phyloP scores from a whole-genome alignment of 2,888 invertebrate genomes.

The Creontiades dilutus region DNA sequence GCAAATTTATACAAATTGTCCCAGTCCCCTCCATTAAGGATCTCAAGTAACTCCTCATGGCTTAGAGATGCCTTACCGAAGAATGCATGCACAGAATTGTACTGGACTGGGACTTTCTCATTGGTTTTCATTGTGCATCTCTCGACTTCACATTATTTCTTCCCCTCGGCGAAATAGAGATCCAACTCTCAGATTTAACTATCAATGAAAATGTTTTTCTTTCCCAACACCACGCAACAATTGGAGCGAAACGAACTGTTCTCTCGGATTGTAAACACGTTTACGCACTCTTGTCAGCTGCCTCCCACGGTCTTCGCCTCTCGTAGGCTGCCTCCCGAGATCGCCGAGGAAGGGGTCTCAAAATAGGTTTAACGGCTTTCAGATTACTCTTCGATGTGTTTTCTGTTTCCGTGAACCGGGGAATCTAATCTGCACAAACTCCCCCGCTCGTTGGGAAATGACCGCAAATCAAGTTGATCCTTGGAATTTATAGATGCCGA shows the following conservation, averaged over 20 bases:
- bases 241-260: neutral
- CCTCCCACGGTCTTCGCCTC: neutral
- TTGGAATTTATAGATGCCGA: neutral
- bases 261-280: neutral
- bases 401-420: slow-evolving; percentile 6
- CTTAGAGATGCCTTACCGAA: no score
- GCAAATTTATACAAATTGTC: no score
- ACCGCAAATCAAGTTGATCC: slow-evolving; percentile 10
- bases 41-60: no score
- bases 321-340: neutral
- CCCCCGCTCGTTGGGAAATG: neutral
- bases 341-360: neutral
- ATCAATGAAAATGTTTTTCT: slow-evolving; percentile 15
- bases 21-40: no score
- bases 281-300: slow-evolving; percentile 14
- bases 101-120: no score
- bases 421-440: slow-evolving; percentile 8
- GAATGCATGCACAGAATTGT: no score
- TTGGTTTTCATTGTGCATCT: no score
- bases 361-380: slow-evolving; percentile 25
- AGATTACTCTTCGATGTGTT: slow-evolving; percentile 8
- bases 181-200: neutral
- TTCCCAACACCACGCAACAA: neutral
- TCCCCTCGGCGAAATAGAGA: neutral
- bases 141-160: no score